Conservation (phyloP, 2,113 vertebrate genomes). For the Pseudonaja textilis region DNA sequence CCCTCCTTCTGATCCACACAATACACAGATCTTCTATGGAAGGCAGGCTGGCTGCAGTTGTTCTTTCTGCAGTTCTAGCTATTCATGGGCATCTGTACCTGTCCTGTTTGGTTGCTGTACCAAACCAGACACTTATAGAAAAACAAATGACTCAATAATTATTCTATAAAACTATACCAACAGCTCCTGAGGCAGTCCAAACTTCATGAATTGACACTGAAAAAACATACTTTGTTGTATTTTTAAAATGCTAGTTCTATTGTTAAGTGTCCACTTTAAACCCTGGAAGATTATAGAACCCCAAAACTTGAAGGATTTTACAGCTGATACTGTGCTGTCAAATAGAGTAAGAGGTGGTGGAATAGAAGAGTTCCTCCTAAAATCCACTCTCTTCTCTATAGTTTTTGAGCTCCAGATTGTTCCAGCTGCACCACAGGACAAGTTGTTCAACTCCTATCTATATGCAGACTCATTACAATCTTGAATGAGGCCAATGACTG, state of each 20-base stretch:
- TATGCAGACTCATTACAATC: not conserved
- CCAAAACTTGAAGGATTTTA: not conserved
- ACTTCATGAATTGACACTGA: not conserved
- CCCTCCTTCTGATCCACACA: not conserved
- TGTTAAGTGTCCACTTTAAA: not conserved
- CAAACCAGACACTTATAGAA: not conserved
- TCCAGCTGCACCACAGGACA: not conserved
- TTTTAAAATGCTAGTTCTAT: not conserved
- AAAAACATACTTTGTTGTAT: not conserved
- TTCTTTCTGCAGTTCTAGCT: not conserved
- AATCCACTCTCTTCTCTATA: not conserved
- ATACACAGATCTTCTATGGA: not conserved
- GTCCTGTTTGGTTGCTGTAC: not conserved
- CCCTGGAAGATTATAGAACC: not conserved
- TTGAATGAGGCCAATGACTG: not conserved
- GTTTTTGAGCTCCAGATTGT: not conserved
- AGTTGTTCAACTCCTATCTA: not conserved
- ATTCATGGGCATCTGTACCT: not conserved
- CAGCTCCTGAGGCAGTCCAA: not conserved
- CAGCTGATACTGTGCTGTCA: not conserved
- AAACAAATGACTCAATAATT: not conserved
- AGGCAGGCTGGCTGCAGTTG: not conserved
- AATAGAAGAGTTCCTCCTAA: not conserved
- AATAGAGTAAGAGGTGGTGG: not conserved
- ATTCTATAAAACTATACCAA: not conserved